Evolutionary conservation across 1,140 invertebrate species (phyloP).

Genomic region (Heliconius himera): DNA sequence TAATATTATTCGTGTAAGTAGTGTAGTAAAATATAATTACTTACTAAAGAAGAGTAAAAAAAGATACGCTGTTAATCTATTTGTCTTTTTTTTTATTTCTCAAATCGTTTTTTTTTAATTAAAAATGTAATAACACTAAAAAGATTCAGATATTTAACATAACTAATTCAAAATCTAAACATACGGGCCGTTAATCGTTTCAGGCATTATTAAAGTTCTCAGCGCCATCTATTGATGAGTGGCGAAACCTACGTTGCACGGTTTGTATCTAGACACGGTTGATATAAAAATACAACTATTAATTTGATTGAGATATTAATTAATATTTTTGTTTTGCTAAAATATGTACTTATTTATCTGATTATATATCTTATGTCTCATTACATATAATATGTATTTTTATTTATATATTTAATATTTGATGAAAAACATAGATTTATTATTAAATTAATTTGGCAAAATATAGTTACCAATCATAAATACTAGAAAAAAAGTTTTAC

Average conservation of each 20-base stretch:
- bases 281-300: not conserved
- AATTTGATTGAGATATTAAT: not conserved
- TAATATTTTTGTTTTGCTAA: not conserved
- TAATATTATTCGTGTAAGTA: not conserved
- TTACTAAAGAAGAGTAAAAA: too few species aligned
- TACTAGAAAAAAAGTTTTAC: too few species aligned
- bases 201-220: not conserved
- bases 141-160: not conserved
- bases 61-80: not conserved
- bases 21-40: not conserved
- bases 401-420: not conserved
- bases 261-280: constrained; percentile 3
- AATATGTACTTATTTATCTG: not conserved
- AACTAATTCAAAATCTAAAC: too few species aligned
- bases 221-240: constrained; percentile 73
- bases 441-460: constrained; percentile 2
- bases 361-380: not conserved
- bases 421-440: not conserved
- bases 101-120: not conserved
- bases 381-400: not conserved
- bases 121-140: not conserved
- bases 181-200: too few species aligned
- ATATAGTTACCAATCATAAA: not conserved
- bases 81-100: not conserved
- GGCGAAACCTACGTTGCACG: constrained; percentile 47